These are phyloP conservation scores for Phalera bucephala DNA, from an alignment of 2,888 invertebrate species.

Conservation along the genomic window DNA sequence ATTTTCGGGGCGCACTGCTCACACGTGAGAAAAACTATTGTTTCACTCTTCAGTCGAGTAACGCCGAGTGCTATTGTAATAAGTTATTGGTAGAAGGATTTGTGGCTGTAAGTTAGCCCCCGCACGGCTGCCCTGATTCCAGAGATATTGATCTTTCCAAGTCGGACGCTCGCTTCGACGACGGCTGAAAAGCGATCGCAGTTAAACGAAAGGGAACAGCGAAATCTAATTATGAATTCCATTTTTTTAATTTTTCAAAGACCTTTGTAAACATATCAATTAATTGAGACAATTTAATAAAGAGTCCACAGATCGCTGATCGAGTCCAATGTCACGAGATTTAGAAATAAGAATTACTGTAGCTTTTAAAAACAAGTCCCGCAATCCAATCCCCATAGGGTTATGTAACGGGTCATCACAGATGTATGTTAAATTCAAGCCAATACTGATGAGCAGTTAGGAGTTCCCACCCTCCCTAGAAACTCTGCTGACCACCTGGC, in stretches of 20 bases:
- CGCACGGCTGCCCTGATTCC: slow-evolving; percentile 68
- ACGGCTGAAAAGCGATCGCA: slow-evolving; percentile 55
- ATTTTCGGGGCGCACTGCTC: slow-evolving; percentile 35
- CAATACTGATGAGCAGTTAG: too few relatives aligned
- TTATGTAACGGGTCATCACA: too few relatives aligned
- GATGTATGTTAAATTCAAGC: too few relatives aligned
- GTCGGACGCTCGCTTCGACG: slow-evolving; percentile 44
- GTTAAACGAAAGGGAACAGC: slow-evolving; percentile 41
- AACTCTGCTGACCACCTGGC: too few relatives aligned
- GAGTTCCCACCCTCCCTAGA: too few relatives aligned
- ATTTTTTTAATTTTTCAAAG: slow-evolving; percentile 17
- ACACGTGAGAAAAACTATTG: slow-evolving; percentile 53
- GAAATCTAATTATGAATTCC: slow-evolving; percentile 35
- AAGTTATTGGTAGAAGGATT: slow-evolving; percentile 66
- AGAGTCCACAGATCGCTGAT: too few relatives aligned
- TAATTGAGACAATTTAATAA: slow-evolving; percentile 24
- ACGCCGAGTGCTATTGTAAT: slow-evolving; percentile 57
- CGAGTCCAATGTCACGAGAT: too few relatives aligned
- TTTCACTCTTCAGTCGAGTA: slow-evolving; percentile 51
- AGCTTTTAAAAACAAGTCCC: too few relatives aligned
- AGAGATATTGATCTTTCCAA: slow-evolving; percentile 69
- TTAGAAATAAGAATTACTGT: too few relatives aligned
- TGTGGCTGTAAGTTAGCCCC: slow-evolving; percentile 61
- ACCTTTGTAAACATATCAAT: slow-evolving; percentile 25
- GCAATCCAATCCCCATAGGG: too few relatives aligned